Percentiles rank a stretch among this genome's conserved stretches.
Conservation (phyloP, 1,140 invertebrate species). For the Rhysida immarginata region DNA sequence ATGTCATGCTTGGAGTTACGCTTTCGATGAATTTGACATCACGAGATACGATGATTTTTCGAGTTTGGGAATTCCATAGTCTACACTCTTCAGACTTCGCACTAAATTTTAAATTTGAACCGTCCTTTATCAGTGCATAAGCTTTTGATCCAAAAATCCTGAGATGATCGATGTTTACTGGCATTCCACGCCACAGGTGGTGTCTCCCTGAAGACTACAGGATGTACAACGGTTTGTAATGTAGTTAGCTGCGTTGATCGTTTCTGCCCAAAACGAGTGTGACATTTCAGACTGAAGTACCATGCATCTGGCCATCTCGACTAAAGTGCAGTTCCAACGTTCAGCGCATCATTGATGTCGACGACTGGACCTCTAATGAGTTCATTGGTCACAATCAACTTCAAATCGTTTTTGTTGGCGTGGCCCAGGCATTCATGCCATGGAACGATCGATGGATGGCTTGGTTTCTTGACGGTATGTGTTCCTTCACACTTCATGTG, state of each 20-base stretch:
- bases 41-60: not conserved
- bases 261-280: constrained; percentile 32
- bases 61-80: not conserved
- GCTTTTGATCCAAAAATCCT: constrained; percentile 22
- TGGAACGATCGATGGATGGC: too few relatives aligned
- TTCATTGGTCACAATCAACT: not conserved
- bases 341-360: constrained; percentile 19
- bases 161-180: constrained; percentile 18
- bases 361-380: not conserved
- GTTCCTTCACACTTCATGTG: not conserved
- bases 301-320: constrained; percentile 26
- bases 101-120: not conserved
- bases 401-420: not conserved
- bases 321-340: constrained; percentile 27
- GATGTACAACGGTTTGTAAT: constrained; percentile 32
- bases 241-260: constrained; percentile 22
- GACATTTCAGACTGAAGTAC: constrained; percentile 24
- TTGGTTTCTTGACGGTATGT: not conserved
- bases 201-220: constrained; percentile 25
- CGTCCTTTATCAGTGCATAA: constrained; percentile 13
- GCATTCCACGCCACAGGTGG: constrained; percentile 29
- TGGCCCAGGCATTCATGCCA: constrained; percentile 4
- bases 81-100: not conserved
- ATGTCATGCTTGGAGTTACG: too few relatives aligned
- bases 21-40: not conserved